Conservation (phyloP, 2,113 vertebrate genomes). For the human region GRCh38 chr1:89656501-89657000, state of each 20-base stretch:
- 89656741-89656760: neutral
- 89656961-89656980: neutral
- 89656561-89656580: neutral
- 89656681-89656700: neutral
- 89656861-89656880: too few species aligned
- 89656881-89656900: slow-evolving; percentile 30
- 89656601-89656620: neutral
- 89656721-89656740: neutral
- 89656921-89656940: neutral
- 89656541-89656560: neutral
- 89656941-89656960: slow-evolving; percentile 20
- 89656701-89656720: neutral
- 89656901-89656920: neutral
- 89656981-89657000: neutral
- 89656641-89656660: neutral
- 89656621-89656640: neutral
- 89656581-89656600: neutral
- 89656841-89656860: too few species aligned
- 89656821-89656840: too few species aligned
- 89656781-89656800: slow-evolving; percentile 47
- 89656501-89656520: neutral
- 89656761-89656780: neutral
- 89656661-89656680: neutral
- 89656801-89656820: neutral
- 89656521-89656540: neutral